Evolutionary conservation across 1,140 invertebrate genomes (phyloP), one percentile per base, ranked within the genome.

Genomic region (Pseudachorutes palmiensis): DNA sequence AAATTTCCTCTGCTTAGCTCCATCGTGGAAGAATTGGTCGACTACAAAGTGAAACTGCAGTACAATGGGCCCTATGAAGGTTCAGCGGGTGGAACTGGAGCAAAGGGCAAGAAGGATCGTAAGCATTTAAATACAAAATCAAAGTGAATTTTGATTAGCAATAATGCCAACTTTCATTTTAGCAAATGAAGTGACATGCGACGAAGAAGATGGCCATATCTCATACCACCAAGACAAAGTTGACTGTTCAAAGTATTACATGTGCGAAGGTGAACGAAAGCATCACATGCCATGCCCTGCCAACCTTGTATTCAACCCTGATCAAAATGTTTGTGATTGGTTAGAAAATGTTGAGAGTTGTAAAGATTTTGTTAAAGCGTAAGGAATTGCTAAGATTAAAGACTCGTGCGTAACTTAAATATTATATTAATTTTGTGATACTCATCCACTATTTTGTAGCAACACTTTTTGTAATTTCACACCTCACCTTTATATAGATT

Each of bases 291-390:
- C 61, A 29, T 68, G 62, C 77, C 93, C 93, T 0, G 84, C 86
- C n/a, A 91, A 95, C 78, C 82, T 96, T 30, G 93, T 96, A 0
- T 95, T 95, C 80, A 96, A 96, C 80, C 85, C 86, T 1, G 90
- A 92, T 75, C 89, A 94, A 75, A 94, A 93, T 75, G 92, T 96
- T 0, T 96, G 93, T 78, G 93, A 96, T 80, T 96, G 93, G 93
- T 91, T 92, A 0, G 92, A 94, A 76, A 95, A 94, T 75, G 92
- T 95, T 0, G 90, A 92, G 76, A 88, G 89, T 9, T 94, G 92
- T 77, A 82, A 63, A 19, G 41, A 63, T 41, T 45, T 45, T 45
- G 36, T 45, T 45, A 45, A 19, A 45, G 36, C 36, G 19, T 45
- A 14, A 5, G 9, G 9, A 26, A 55, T 24, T 55, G 14, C 24